Percentiles rank a stretch among this genome's conserved stretches.
These are phyloP conservation scores for Oenanthe melanoleuca DNA, from an alignment of 2,113 vertebrate species.

Conservation along the genomic window DNA sequence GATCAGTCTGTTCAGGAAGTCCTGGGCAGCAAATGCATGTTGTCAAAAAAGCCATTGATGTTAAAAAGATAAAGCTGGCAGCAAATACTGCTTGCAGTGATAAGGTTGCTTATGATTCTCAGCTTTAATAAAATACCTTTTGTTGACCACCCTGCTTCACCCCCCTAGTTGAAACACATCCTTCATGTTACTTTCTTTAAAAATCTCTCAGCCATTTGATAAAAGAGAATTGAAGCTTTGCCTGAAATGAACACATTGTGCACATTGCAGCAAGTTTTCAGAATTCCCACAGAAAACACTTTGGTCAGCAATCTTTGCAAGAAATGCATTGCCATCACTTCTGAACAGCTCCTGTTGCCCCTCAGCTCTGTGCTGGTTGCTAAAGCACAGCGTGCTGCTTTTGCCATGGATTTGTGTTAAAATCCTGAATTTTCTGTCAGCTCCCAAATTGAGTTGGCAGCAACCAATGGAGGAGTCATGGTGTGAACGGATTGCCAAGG, in stretches of 20 bases:
- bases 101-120: neutral
- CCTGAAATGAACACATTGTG: rapidly evolving
- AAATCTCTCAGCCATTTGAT: neutral
- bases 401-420: neutral
- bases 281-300: neutral
- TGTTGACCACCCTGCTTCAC: neutral
- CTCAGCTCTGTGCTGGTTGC: neutral
- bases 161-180: neutral
- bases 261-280: rapidly evolving
- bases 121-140: neutral
- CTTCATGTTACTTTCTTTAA: neutral
- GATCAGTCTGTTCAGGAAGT: neutral
- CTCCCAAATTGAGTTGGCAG: rapidly evolving
- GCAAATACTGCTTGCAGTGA: neutral
- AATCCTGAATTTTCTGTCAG: neutral
- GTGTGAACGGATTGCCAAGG: rapidly evolving
- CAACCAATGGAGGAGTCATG: rapidly evolving
- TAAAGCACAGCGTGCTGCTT: neutral
- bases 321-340: rapidly evolving
- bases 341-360: neutral
- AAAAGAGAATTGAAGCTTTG: neutral
- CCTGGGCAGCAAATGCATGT: rapidly evolving
- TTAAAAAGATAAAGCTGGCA: neutral
- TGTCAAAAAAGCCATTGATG: neutral
- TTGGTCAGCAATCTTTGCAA: neutral